phyloP scores from a whole-genome alignment of 2,888 invertebrate species.

The Spilosoma lubricipeda region DNA sequence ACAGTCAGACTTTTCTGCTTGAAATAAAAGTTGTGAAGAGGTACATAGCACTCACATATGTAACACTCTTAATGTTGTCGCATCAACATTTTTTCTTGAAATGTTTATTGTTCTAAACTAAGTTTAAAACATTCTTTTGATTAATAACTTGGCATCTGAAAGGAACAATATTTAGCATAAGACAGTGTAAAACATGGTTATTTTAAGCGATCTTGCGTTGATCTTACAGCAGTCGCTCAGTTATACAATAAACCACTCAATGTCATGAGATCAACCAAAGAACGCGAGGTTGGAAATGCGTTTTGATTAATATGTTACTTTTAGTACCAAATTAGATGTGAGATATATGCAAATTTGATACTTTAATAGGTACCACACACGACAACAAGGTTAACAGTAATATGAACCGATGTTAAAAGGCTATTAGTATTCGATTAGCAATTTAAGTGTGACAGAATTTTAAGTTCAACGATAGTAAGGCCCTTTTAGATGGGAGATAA shows the following conservation, averaged over 20 bases:
- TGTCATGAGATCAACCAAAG: conserved; percentile 61
- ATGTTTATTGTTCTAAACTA: background rate
- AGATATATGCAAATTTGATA: conserved; percentile 76
- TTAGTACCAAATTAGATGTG: conserved; percentile 71
- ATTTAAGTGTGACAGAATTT: conserved; percentile 71
- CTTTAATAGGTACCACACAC: conserved; percentile 77
- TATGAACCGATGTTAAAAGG: conserved; percentile 64
- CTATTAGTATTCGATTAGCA: conserved; percentile 78
- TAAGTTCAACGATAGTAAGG: conserved; percentile 47
- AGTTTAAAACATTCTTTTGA: background rate
- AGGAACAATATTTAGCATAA: conserved; percentile 33
- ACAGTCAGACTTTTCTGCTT: too few species aligned
- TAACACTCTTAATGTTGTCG: too few species aligned
- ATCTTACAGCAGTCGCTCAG: conserved; percentile 38
- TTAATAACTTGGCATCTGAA: conserved; percentile 17
- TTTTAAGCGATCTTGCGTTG: conserved; percentile 26
- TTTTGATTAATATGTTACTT: conserved; percentile 78
- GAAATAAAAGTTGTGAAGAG: background rate
- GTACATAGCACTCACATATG: background rate
- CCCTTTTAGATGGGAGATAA: conserved; percentile 57
- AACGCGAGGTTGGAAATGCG: conserved; percentile 68
- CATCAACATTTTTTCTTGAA: background rate
- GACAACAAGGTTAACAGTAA: conserved; percentile 72
- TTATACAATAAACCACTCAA: conserved; percentile 45
- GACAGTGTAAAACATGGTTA: conserved; percentile 32